Percentiles rank a stretch among this genome's conserved stretches.
phyloP scores from a whole-genome alignment of 2,113 vertebrate species.

The Ramphastos sulfuratus region DNA sequence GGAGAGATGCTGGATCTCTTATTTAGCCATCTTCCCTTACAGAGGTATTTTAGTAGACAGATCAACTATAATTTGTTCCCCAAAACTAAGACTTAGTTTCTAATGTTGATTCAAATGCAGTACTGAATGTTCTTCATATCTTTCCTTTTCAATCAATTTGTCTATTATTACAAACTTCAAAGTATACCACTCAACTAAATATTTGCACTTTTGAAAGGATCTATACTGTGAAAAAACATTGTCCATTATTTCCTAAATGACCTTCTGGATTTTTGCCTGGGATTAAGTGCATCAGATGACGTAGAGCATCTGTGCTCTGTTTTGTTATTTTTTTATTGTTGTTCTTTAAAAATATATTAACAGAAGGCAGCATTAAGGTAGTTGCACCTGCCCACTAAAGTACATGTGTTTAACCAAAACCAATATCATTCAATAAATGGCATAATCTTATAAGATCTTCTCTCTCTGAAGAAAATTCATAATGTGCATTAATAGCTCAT shows the following conservation, averaged over 20 bases:
- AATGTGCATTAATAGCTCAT: neutral
- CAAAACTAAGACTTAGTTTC: neutral
- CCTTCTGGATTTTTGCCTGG: conserved; percentile 26
- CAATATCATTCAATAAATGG: neutral
- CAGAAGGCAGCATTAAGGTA: neutral
- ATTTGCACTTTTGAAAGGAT: neutral
- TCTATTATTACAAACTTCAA: neutral
- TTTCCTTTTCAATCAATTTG: neutral
- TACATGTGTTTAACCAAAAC: neutral
- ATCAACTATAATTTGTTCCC: neutral
- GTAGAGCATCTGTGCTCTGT: neutral
- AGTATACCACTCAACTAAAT: neutral
- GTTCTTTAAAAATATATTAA: conserved; percentile 4
- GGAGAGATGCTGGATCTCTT: neutral
- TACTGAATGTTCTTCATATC: neutral
- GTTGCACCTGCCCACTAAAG: neutral
- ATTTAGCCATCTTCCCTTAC: neutral
- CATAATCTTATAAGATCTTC: neutral
- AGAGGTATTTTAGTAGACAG: neutral
- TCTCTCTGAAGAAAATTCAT: conserved; percentile 15
- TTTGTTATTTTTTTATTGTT: conserved; percentile 16
- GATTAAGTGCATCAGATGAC: neutral
- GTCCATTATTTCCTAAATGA: neutral
- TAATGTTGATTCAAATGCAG: neutral
- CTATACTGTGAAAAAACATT: neutral